These are phyloP conservation scores for Potorous gilbertii DNA, from an alignment of 2,797 vertebrate species.

Conservation along the genomic window DNA sequence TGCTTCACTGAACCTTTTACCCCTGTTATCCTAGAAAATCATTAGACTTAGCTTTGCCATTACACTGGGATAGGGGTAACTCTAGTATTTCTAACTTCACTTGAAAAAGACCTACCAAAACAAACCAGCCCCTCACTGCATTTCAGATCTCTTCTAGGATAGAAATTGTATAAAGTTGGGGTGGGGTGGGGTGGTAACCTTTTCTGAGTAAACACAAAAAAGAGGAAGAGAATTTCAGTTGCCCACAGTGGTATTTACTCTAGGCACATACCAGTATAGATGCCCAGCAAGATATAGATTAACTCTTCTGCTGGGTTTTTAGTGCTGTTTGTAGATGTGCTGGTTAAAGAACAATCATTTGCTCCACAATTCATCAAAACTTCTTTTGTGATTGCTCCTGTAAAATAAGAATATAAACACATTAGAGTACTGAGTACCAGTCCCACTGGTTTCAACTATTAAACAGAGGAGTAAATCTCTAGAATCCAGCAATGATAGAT, in stretches of 20 bases:
- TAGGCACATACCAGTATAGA: slow-evolving; percentile 70
- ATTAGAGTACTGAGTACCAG: neutral
- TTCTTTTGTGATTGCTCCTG: slow-evolving; percentile 21
- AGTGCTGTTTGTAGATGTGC: neutral
- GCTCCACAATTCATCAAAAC: slow-evolving; percentile 66
- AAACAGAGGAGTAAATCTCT: neutral
- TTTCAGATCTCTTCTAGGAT: neutral
- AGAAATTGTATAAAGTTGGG: neutral
- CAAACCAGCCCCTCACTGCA: neutral
- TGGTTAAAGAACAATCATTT: slow-evolving; percentile 67
- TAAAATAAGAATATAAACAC: neutral
- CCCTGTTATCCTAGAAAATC: neutral
- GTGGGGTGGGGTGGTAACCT: neutral
- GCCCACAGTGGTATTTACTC: neutral
- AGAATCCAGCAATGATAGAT: neutral
- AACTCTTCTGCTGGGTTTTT: slow-evolving; percentile 61
- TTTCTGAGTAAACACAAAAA: neutral
- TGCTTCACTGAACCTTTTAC: too few species aligned
- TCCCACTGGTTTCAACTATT: neutral
- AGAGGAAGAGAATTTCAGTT: neutral
- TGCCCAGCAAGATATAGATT: slow-evolving; percentile 73
- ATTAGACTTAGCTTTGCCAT: neutral
- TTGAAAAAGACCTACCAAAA: neutral
- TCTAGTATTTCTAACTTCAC: neutral
- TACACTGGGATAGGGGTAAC: neutral